Evolutionary conservation across 2,888 invertebrate species (phyloP), one percentile per base, ranked within the genome.

Genomic region (Creontiades dilutus): DNA sequence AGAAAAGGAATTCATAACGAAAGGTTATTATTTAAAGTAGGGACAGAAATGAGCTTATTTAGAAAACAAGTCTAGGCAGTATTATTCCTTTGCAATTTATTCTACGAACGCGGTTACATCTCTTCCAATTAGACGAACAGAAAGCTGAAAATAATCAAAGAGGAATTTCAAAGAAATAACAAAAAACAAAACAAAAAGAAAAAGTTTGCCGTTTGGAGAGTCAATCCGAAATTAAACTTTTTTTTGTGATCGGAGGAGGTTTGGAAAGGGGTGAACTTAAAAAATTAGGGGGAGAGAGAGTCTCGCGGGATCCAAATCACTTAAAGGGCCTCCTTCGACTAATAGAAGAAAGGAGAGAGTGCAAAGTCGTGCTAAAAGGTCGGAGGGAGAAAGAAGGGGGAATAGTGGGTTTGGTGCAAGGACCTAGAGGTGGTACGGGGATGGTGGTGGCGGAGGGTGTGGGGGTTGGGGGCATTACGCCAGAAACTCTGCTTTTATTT

Each of bases 401-500:
- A 48, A 82, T 52, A 52, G 82, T 46, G 48, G 23, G 78, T 37
- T 46, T 1, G 1, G 78, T 46, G 82, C 27, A 23, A 23, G 68
- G 37, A 7, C 3, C 37, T 37, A n/a, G n/a, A n/a, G n/a, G n/a
- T n/a, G n/a, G n/a, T n/a, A n/a, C n/a, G n/a, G n/a, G n/a, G n/a
- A n/a, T n/a, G n/a, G n/a, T n/a, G n/a, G n/a, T n/a, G n/a, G n/a
- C n/a, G n/a, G n/a, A n/a, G n/a, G n/a, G 19, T 19, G 46, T 48
- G 19, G 81, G 82, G 19, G 23, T 19, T 7, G 47, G 86, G 75
- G 86, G 48, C 23, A 37, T 86, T 81, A 13, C 23, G 52, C n/a
- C 27, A 37, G 68, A 89, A 89, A 89, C 81, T 89, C 81, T n/a
- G 81, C 89, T 89, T 89, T 89, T 89, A 89, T 89, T 89, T 89